Base-by-base conservation (phyloP, 37 sponge, comb jelly and placozoan genomes). In the Lycopodina hypogea region DNA sequence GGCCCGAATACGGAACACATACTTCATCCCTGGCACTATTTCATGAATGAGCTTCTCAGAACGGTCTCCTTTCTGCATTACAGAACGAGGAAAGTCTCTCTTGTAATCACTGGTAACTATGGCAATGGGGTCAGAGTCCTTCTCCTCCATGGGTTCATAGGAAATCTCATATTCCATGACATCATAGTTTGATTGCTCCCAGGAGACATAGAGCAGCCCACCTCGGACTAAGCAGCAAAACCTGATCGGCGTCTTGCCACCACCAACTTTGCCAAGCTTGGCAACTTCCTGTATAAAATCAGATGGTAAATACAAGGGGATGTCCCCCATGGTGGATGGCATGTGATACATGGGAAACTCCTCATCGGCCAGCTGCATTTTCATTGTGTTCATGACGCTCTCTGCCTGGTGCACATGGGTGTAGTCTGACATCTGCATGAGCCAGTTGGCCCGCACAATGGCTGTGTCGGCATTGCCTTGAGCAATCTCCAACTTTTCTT, bases 1-100 rank as follows among this genome's bases (percentile, higher is more conserved):
- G 15, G 86, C 72, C 9, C 90, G 86, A 17, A 85, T 78, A 52
- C 90, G 81, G 68, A 85, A 90, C 34, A 69, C 32, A 52, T 90
- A 90, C 38, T 62, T 82, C 60, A 40, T 72, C 30, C 82, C 86
- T 4, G 85, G 83, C 0, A 81, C 57, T 36, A 85, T 61, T 9
- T 74, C 72, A 50, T 81, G 83, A 39, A 90, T 64, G 6, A 75
- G 71, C 40, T 70, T 81, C 40, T 71, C 33, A 7, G 53, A 50
- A 0, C 1, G 64, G 22, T 42, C 48, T 24, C 58, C 81, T 51
- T 68, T 41, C 21, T 45, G 26, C 21, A 1, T 34, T 1, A 73
- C 33, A 1, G 80, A 67, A 35, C 74, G 61, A 23, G 81, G 81
- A 77, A 65, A 67, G 18, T 52, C 19, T n/a, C 34, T 36, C 39